phyloP scores from a whole-genome alignment of 2,888 invertebrate species.

The Cryptus viduatorius region DNA sequence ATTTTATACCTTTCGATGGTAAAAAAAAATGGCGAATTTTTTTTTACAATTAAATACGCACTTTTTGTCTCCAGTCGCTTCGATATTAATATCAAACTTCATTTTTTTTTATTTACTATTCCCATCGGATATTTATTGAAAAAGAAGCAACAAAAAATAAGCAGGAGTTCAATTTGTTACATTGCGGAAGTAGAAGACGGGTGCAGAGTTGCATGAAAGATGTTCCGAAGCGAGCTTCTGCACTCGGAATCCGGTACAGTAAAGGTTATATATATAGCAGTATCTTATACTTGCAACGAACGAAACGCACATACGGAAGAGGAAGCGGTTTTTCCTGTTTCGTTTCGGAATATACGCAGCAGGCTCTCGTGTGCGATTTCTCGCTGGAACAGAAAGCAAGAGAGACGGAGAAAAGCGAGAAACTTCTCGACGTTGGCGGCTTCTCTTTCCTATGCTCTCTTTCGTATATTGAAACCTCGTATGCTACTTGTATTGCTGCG shows the following conservation, averaged over 20 bases:
- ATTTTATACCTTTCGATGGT: too few species aligned
- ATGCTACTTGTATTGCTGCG: conserved; percentile 47
- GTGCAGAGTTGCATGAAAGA: not conserved
- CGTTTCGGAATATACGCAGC: conserved; percentile 31
- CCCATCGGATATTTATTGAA: not conserved
- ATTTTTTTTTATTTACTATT: not conserved
- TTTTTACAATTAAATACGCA: too few species aligned
- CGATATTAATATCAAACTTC: not conserved
- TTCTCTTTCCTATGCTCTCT: conserved; percentile 45
- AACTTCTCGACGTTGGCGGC: conserved; percentile 48
- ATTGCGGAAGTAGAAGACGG: conserved; percentile 13
- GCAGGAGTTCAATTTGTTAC: conserved; percentile 8
- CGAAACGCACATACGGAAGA: conserved; percentile 55
- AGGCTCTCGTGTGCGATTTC: conserved; percentile 44
- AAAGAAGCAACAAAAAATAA: not conserved
- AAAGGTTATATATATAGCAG: not conserved
- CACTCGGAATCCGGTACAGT: conserved; percentile 19
- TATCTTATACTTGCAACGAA: not conserved
- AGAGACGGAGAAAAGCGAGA: conserved; percentile 43
- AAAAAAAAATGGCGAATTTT: too few species aligned
- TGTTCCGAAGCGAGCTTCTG: not conserved
- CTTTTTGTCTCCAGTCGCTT: too few species aligned
- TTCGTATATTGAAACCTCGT: conserved; percentile 64
- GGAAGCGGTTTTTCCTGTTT: conserved; percentile 67
- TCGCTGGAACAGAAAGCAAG: conserved; percentile 28